These are phyloP conservation scores for Drosophila colorata DNA, from an alignment of 2,888 invertebrate genomes.

Conservation along the genomic window DNA sequence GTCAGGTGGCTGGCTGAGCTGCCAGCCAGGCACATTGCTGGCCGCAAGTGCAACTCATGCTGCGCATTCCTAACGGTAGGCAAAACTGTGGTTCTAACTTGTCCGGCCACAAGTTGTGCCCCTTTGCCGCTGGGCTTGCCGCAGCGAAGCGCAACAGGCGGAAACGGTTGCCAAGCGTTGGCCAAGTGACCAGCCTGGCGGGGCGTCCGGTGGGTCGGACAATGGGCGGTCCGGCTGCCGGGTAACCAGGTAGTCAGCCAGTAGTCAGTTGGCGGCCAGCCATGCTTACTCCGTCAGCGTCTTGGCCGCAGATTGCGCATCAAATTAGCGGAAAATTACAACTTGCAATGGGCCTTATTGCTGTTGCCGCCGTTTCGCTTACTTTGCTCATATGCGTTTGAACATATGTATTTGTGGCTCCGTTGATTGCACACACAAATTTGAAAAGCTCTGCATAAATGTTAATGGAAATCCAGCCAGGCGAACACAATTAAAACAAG, in stretches of 20 bases:
- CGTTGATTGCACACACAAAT: slow-evolving; percentile 53
- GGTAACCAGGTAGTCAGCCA: neutral
- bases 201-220: no score
- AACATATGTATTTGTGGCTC: slow-evolving; percentile 33
- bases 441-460: slow-evolving; percentile 52
- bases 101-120: slow-evolving; percentile 16
- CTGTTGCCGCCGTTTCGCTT: slow-evolving; percentile 38
- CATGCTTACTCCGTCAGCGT: slow-evolving; percentile 29
- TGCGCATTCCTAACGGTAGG: slow-evolving; percentile 45
- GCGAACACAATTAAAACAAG: slow-evolving; percentile 32
- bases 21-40: neutral
- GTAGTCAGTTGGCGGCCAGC: slow-evolving; percentile 11
- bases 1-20: neutral
- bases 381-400: slow-evolving; percentile 50
- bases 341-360: slow-evolving; percentile 38
- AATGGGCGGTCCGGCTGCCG: neutral
- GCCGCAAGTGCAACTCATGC: neutral
- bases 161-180: slow-evolving; percentile 51
- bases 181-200: slow-evolving; percentile 17
- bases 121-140: slow-evolving; percentile 23
- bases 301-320: slow-evolving; percentile 53
- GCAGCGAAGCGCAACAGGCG: slow-evolving; percentile 68
- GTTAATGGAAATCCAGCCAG: slow-evolving; percentile 39
- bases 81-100: slow-evolving; percentile 29
- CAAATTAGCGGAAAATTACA: slow-evolving; percentile 78